Conservation (phyloP, 53 echinoderm and acorn worm species). For the Mesocentrotus franciscanus region DNA sequence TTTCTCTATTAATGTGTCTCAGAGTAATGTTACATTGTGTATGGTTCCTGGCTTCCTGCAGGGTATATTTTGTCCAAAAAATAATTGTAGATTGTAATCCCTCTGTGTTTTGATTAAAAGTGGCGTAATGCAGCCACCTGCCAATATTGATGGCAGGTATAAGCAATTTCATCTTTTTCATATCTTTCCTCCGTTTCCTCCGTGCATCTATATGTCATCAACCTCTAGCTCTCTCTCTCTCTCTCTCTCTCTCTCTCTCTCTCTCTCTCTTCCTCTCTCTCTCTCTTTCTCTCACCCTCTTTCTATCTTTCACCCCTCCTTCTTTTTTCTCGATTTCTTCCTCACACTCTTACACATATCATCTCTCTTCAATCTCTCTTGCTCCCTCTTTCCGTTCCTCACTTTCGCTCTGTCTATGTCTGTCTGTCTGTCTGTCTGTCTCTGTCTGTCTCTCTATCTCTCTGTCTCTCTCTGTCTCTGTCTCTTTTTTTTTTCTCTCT, state of each 20-base stretch:
- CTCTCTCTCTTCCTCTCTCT: neutral
- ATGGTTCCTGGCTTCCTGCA: neutral
- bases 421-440: neutral
- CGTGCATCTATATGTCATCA: neutral
- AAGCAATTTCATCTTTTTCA: neutral
- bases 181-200: neutral
- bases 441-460: neutral
- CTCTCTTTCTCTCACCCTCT: neutral
- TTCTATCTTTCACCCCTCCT: neutral
- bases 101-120: neutral
- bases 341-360: too few relatives aligned
- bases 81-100: neutral
- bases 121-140: conserved; percentile 25
- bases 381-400: neutral
- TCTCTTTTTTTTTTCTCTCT: neutral
- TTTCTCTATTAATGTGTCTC: neutral
- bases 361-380: neutral
- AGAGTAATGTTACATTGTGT: neutral
- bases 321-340: neutral
- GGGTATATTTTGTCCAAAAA: conserved; percentile 13
- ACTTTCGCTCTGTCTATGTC: neutral
- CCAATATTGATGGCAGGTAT: neutral
- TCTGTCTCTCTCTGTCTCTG: too few relatives aligned
- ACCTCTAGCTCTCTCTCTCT: neutral
- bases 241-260: neutral